These are phyloP conservation scores for Malthinus seriepunctatus DNA, from an alignment of 2,888 invertebrate species.

Conservation along the genomic window DNA sequence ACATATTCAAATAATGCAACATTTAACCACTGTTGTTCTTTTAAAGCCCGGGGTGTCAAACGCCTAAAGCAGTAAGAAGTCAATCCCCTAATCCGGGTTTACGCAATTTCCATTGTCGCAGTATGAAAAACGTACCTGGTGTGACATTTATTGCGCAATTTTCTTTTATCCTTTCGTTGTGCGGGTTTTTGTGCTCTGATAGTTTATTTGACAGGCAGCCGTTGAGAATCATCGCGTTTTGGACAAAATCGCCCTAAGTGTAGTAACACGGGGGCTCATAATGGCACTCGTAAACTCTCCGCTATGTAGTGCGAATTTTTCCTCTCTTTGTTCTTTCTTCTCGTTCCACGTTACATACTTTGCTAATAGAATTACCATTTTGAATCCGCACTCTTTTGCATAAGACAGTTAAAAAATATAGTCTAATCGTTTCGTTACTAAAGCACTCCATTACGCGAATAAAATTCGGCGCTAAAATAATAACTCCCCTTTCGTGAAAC, in stretches of 20 bases:
- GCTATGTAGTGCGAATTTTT: background rate
- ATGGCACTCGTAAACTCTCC: constrained; percentile 5
- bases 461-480: too few species aligned
- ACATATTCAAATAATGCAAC: constrained; percentile 4
- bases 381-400: constrained; percentile 18
- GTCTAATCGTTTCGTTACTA: too few species aligned
- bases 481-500: background rate
- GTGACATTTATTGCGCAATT: constrained; percentile 43
- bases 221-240: constrained; percentile 27
- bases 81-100: constrained; percentile 17
- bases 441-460: too few species aligned
- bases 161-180: constrained; percentile 39
- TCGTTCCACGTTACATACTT: constrained; percentile 17
- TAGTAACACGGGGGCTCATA: background rate
- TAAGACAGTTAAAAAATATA: background rate
- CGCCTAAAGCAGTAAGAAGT: constrained; percentile 14
- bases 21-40: constrained; percentile 3
- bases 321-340: too few species aligned
- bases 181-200: constrained; percentile 39
- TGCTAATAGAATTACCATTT: constrained; percentile 30
- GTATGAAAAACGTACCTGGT: constrained; percentile 34
- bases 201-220: constrained; percentile 41
- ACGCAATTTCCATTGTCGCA: constrained; percentile 19
- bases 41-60: background rate
- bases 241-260: constrained; percentile 30